These are phyloP conservation scores for Pristiophorus japonicus DNA, from an alignment of 2,113 vertebrate species.

Conservation along the genomic window DNA sequence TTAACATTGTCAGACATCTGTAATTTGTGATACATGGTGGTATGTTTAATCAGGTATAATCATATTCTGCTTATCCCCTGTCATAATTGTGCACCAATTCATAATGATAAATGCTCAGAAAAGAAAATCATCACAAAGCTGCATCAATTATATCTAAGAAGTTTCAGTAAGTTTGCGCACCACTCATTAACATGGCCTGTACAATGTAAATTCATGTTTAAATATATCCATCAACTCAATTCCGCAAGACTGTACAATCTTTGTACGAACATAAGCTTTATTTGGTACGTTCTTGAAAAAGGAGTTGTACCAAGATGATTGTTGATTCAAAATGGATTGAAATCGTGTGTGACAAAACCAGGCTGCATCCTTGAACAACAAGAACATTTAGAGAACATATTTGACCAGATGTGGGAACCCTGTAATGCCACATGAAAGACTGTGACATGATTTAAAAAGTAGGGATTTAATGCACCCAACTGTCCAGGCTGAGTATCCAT, in stretches of 20 bases:
- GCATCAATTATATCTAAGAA: not conserved
- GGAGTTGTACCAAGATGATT: not conserved
- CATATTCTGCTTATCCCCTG: not conserved
- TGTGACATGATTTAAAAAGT: not conserved
- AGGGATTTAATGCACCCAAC: constrained; percentile 21
- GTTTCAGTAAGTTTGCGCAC: not conserved
- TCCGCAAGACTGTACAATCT: not conserved
- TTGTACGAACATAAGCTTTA: not conserved
- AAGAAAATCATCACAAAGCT: not conserved
- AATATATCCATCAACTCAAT: not conserved
- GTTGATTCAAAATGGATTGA: constrained; percentile 9
- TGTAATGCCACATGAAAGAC: not conserved
- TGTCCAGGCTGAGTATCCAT: constrained; percentile 22
- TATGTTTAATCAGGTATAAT: not conserved
- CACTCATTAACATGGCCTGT: not conserved
- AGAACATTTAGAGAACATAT: not conserved
- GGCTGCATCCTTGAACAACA: not conserved
- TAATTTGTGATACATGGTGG: not conserved
- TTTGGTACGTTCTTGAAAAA: not conserved
- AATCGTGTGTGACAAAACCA: not conserved
- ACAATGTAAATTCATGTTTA: not conserved
- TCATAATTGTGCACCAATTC: constrained; percentile 8
- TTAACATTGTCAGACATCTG: not conserved
- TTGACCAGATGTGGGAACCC: not conserved
- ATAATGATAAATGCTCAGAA: not conserved